Conservation (phyloP, 2,888 invertebrate species). For the Tyria jacobaeae region DNA sequence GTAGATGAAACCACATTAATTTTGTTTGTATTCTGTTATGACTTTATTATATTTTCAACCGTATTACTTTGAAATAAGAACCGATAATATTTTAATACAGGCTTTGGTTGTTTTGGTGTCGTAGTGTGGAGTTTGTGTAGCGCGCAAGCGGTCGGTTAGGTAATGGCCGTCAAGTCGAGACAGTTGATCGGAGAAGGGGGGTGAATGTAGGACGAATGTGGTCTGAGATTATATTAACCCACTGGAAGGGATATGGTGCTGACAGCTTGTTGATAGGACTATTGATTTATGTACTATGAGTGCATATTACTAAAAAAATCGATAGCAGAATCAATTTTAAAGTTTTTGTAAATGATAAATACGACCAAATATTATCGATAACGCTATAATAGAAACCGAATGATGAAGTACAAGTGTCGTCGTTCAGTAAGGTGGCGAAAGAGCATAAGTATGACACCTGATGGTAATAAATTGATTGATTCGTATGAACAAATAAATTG, state of each 20-base stretch:
- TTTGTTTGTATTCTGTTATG: conserved; percentile 45
- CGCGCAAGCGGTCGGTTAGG: conserved; percentile 78
- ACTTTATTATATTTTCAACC: conserved; percentile 57
- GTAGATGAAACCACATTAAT: conserved; percentile 68
- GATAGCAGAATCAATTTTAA: background rate
- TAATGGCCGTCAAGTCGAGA: conserved; percentile 79
- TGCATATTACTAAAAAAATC: conserved; percentile 32
- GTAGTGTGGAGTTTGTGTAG: conserved; percentile 71
- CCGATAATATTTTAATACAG: conserved; percentile 34
- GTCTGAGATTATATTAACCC: conserved; percentile 54
- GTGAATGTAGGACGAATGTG: conserved; percentile 79
- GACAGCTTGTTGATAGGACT: conserved; percentile 50
- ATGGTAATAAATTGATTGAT: too few relatives aligned
- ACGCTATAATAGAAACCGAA: too few relatives aligned
- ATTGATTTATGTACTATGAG: conserved; percentile 33
- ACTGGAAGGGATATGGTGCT: conserved; percentile 67
- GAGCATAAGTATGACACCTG: background rate
- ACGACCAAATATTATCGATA: too few relatives aligned
- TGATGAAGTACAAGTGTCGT: too few relatives aligned
- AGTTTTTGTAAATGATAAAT: background rate
- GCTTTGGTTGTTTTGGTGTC: conserved; percentile 46
- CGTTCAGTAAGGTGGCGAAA: background rate
- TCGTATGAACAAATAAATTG: too few relatives aligned
- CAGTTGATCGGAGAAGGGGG: conserved; percentile 80
- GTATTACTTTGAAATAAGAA: conserved; percentile 58